phyloP scores from a whole-genome alignment of 1,140 invertebrate genomes.

The Achatina immaculata region DNA sequence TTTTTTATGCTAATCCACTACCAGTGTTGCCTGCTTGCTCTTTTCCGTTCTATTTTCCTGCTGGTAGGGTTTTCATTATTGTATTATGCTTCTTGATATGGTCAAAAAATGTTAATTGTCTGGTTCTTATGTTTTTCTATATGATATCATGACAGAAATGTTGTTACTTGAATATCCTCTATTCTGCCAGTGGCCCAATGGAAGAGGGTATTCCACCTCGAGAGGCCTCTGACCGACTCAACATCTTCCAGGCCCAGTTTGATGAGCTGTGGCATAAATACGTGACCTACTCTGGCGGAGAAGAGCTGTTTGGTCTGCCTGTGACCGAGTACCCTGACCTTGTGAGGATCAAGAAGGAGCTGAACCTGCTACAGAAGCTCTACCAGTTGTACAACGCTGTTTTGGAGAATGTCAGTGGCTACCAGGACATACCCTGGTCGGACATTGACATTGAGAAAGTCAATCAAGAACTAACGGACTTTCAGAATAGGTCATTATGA shows the following conservation, averaged over 20 bases:
- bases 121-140: too few species aligned
- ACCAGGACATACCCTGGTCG: constrained; percentile 94
- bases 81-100: too few species aligned
- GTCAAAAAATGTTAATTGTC: too few species aligned
- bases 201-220: constrained; percentile 88
- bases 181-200: constrained; percentile 92
- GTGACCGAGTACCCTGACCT: constrained; percentile 93
- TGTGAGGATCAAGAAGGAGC: constrained; percentile 90
- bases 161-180: too few species aligned
- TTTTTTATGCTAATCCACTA: too few species aligned
- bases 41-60: too few species aligned
- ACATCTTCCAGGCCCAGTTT: constrained; percentile 92
- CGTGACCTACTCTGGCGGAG: constrained; percentile 92
- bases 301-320: constrained; percentile 92
- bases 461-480: constrained; percentile 96
- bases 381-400: constrained; percentile 98
- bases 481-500: constrained; percentile 85
- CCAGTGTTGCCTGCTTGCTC: too few species aligned
- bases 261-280: constrained; percentile 96
- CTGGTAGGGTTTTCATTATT: too few species aligned
- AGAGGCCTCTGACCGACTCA: constrained; percentile 92
- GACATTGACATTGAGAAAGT: constrained; percentile 98
- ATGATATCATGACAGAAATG: too few species aligned
- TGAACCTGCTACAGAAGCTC: constrained; percentile 94
- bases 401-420: constrained; percentile 93